Base-by-base conservation (phyloP, 2,888 invertebrate species). In the Perithous albicinctus region DNA sequence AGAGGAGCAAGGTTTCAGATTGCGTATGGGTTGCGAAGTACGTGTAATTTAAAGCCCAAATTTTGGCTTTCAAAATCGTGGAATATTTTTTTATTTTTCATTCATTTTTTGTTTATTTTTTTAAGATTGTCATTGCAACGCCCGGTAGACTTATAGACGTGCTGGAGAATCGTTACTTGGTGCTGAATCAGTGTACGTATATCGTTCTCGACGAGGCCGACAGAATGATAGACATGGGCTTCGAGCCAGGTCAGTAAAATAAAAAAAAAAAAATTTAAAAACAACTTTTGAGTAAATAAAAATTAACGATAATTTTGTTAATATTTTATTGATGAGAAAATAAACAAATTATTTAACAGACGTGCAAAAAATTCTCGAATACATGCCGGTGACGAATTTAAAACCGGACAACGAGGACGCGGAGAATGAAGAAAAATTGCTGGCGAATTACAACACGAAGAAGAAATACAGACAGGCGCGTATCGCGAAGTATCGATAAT, bases 201-300 rank as follows among this genome's bases (percentile, higher is more conserved):
- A 98, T 99, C 80, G 99, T 98, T 3, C 94, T 98, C 70, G 98
- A 98, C 90, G 97, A 98, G 94, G 99, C 99, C 38, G 99, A 99
- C 94, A 96, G 99, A 91, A 99, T 99, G 99, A 99, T 99, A 93
- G 99, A 99, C 94, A 99, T 99, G 98, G 99, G 99, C 92, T 99
- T 99, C 92, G 99, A 99, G 93, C 98, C 99, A 51, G 93, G 93
- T 93, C 87, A 70, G 29, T 32, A 29, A n/a, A 35, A 35, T 15
- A 51, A 51, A 23, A 6, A 23, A n/a, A n/a, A n/a, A n/a, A 20
- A 1, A 1, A 20, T 0, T 7, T 6, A 7, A 8, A 20, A 8
- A 51, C 2, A 7, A 23, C 23, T 1, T 23, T 23, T 2, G 10
- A 51, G n/a, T n/a, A n/a, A 0, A 51, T 51, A 10, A 8, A 1